Base-by-base conservation (phyloP, 2,797 vertebrate genomes). In the Dryobates pubescens region DNA sequence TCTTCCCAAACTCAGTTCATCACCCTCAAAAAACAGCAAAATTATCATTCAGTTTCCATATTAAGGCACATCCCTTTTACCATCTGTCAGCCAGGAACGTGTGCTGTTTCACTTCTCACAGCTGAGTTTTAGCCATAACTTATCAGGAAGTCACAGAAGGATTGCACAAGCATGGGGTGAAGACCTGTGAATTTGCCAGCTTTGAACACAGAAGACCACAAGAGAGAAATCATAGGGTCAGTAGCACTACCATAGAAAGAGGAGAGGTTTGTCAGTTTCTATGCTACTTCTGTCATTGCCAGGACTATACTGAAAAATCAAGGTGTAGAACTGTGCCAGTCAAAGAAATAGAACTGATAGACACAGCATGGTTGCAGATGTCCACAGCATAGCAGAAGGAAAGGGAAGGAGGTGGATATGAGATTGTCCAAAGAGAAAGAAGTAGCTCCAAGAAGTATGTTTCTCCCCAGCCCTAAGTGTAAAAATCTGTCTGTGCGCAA, bases 301-400 rank as follows among this genome's bases (percentile, higher is more conserved):
- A 82, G 89, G 75, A 81, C 79, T 32, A 2, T 41, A 80, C 87
- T 20, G 53, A 77, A 83, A 77, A 80, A 38, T 73, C 27, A 75
- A 81, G 67, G 63, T 72, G 59, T 47, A n/a, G 22, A 53, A 14
- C 59, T 63, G 38, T 54, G 62, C 13, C 75, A 63, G 71, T 29
- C 78, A 85, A 57, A 75, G 71, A 57, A 77, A 47, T 5, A 0
- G 9, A 78, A 89, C 23, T 49, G 79, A 57, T 3, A 78, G 89
- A 23, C 73, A 26, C 22, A 17, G 62, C 7, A 2, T 3, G 36
- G 56, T 0, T 29, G 45, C 57, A 29, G 47, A 74, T 1, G 1
- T 23, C 65, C 36, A 30, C n/a, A 54, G 80, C 15, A 2, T 7
- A 74, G 65, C 41, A 89, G 32, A 58, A 51, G 30, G 47, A 36